Percentiles rank a stretch among this genome's conserved stretches.
phyloP scores from a whole-genome alignment of 2,888 invertebrate species.

The Synergus gifuensis region DNA sequence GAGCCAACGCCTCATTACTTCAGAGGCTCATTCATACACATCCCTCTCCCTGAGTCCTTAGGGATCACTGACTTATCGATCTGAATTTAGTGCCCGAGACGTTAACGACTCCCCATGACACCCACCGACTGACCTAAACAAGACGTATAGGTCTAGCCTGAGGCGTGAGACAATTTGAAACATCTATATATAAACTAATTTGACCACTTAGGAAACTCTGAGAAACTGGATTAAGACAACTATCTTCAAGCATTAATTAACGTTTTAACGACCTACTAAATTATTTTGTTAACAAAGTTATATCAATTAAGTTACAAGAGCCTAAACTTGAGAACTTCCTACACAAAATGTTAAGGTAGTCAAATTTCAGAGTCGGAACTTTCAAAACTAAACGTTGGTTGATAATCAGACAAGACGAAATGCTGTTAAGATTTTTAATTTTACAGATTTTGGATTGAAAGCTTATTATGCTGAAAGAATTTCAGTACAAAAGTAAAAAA shows the following conservation, averaged over 20 bases:
- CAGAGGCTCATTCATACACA: conserved; percentile 30
- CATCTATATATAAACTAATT: conserved; percentile 36
- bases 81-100: conserved; percentile 39
- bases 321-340: neutral
- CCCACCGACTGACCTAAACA: conserved; percentile 38
- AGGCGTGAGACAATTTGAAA: conserved; percentile 36
- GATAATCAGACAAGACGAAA: too few species aligned
- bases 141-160: conserved; percentile 33
- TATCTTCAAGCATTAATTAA: conserved; percentile 37
- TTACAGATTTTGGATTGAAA: too few species aligned
- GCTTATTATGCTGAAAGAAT: too few species aligned
- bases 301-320: neutral
- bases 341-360: neutral
- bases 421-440: too few species aligned
- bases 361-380: conserved; percentile 3
- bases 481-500: too few species aligned
- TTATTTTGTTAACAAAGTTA: conserved; percentile 33
- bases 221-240: conserved; percentile 30
- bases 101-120: conserved; percentile 35
- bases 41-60: conserved; percentile 8
- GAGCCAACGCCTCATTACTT: conserved; percentile 6
- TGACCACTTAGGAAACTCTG: conserved; percentile 28
- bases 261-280: conserved; percentile 28
- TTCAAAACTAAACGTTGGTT: conserved; percentile 18
- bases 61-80: conserved; percentile 39